These are phyloP conservation scores for Drosophila kohkoa DNA, from an alignment of 1,140 invertebrate species.

Conservation along the genomic window DNA sequence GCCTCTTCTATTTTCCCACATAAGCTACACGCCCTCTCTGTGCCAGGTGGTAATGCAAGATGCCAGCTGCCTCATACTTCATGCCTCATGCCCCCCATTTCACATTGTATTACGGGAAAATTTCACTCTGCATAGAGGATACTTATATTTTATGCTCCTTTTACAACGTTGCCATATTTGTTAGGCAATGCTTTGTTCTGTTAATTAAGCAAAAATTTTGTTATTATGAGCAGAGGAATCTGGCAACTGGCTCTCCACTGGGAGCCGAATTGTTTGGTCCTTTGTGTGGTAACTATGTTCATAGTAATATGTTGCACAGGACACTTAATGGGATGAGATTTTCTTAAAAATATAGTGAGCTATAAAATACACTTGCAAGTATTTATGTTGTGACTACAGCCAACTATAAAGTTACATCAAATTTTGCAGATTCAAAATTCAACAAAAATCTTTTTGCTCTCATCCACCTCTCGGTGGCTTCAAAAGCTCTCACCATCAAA, in stretches of 20 bases:
- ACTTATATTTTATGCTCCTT: conserved; percentile 42
- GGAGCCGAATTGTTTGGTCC: conserved; percentile 2
- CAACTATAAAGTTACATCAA: too few relatives aligned
- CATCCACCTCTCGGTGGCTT: not conserved
- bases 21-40: conserved; percentile 1
- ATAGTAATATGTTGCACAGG: not conserved
- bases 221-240: conserved; percentile 44
- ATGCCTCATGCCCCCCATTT: not conserved
- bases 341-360: not conserved
- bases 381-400: too few relatives aligned
- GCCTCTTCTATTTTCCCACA: conserved; percentile 24
- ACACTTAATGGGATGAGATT: not conserved
- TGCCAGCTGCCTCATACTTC: conserved; percentile 1
- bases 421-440: too few relatives aligned
- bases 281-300: not conserved
- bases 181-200: conserved; percentile 71
- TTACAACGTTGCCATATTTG: conserved; percentile 51
- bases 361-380: too few relatives aligned
- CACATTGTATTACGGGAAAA: conserved; percentile 30
- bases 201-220: conserved; percentile 77
- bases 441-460: not conserved
- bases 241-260: conserved; percentile 26
- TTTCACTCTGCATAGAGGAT: conserved; percentile 35
- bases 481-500: conserved; percentile 43
- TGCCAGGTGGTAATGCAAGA: conserved; percentile 57